Percentiles rank a stretch among this genome's conserved stretches.
These are phyloP conservation scores for Dolichotis patagonum DNA, from an alignment of 2,113 vertebrate genomes.

Conservation along the genomic window DNA sequence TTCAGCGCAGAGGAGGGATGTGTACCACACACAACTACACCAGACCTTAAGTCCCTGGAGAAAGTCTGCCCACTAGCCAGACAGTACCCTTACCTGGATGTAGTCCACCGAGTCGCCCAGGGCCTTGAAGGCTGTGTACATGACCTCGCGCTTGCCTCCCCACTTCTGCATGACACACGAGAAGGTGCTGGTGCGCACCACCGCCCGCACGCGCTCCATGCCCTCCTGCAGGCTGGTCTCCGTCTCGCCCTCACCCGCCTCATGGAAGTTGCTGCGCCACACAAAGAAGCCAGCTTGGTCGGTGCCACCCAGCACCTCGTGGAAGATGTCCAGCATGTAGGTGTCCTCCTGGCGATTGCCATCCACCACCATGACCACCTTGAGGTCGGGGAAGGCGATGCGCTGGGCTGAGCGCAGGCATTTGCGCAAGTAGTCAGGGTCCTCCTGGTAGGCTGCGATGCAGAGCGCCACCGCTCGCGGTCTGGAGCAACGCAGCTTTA, in stretches of 20 bases:
- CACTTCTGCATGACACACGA: constrained; percentile 98
- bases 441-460: constrained; percentile 97
- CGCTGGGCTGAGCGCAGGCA: constrained; percentile 94
- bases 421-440: constrained; percentile 97
- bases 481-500: constrained; percentile 80
- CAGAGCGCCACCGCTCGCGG: constrained; percentile 93
- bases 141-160: constrained; percentile 99
- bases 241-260: constrained; percentile 86
- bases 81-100: constrained; percentile 91
- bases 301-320: constrained; percentile 94
- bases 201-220: constrained; percentile 85
- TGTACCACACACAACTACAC: not conserved
- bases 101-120: constrained; percentile 97
- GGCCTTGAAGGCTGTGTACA: constrained; percentile 98
- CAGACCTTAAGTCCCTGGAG: not conserved
- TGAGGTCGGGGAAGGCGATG: constrained; percentile 94
- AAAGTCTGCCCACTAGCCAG: not conserved
- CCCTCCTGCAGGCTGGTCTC: constrained; percentile 84
- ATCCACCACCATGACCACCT: constrained; percentile 98
- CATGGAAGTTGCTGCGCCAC: constrained; percentile 97
- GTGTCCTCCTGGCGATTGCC: constrained; percentile 94
- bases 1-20: not conserved
- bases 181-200: constrained; percentile 91
- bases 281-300: constrained; percentile 90
- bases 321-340: constrained; percentile 99